Percentiles rank a stretch among this genome's conserved stretches.
Conservation (phyloP, 2,113 vertebrate species). For the Cheilinus undulatus region DNA sequence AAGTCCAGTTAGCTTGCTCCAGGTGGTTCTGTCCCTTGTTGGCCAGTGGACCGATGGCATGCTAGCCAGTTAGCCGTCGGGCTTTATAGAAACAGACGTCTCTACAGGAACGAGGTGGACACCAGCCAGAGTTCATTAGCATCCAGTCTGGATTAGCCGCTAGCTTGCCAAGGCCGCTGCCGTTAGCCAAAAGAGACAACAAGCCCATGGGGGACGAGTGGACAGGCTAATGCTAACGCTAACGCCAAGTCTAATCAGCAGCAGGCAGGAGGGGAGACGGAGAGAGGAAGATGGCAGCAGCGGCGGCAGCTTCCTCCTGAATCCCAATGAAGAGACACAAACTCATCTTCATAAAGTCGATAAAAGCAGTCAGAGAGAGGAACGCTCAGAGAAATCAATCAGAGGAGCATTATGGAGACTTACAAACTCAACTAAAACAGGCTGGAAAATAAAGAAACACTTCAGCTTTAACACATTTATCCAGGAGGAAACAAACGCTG, state of each 20-base stretch:
- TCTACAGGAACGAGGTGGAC: slow-evolving; percentile 67
- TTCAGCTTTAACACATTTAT: background rate
- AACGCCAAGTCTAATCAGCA: slow-evolving; percentile 63
- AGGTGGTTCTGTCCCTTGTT: slow-evolving; percentile 25
- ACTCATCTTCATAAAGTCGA: slow-evolving; percentile 21
- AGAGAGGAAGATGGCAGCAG: slow-evolving; percentile 26
- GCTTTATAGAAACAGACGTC: slow-evolving; percentile 67
- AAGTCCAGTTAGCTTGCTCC: slow-evolving; percentile 17
- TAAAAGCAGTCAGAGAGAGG: background rate
- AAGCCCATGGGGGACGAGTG: slow-evolving; percentile 49
- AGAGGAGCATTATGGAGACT: background rate
- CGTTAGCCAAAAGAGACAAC: slow-evolving; percentile 67
- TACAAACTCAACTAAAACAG: background rate
- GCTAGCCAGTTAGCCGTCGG: slow-evolving; percentile 60
- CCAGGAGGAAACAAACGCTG: background rate
- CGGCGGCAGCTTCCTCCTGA: slow-evolving; percentile 17
- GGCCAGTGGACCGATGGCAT: slow-evolving; percentile 21
- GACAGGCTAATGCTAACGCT: slow-evolving; percentile 67
- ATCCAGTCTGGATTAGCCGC: slow-evolving; percentile 71
- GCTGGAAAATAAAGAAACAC: background rate
- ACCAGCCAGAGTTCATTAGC: slow-evolving; percentile 74
- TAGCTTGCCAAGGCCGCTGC: slow-evolving; percentile 63
- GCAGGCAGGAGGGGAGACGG: slow-evolving; percentile 28
- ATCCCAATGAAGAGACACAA: slow-evolving; percentile 35
- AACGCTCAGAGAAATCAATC: background rate